A percentile compares a stretch with the other conserved stretches of the same genome.
Evolutionary conservation across 1,140 invertebrate species (phyloP).

Genomic region (Heliconius himera): DNA sequence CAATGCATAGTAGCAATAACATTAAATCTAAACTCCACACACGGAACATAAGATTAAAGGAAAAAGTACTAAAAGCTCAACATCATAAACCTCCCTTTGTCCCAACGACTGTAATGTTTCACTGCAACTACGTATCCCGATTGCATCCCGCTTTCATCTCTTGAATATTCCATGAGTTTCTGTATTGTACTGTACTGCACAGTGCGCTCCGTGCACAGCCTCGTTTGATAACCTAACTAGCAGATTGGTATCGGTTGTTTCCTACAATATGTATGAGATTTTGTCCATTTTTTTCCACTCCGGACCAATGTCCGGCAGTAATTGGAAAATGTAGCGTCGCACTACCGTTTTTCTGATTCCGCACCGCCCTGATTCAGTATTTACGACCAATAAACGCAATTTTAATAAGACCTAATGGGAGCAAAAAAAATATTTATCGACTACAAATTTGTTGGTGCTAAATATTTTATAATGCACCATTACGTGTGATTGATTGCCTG

Average conservation of each 20-base stretch:
- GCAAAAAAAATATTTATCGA: conserved; percentile 26
- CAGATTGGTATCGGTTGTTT: conserved; percentile 66
- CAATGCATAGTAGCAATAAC: neutral
- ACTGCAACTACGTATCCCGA: conserved; percentile 57
- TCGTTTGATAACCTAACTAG: conserved; percentile 57
- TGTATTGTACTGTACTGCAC: conserved; percentile 24
- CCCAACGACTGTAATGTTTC: conserved; percentile 47
- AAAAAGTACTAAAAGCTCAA: conserved; percentile 47
- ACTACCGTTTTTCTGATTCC: conserved; percentile 43
- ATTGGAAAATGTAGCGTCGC: conserved; percentile 61
- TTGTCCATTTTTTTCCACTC: conserved; percentile 61
- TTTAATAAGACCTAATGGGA: conserved; percentile 20
- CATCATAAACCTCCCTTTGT: conserved; percentile 53
- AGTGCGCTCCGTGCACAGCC: conserved; percentile 39
- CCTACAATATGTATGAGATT: conserved; percentile 72
- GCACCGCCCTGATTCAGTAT: conserved; percentile 32
- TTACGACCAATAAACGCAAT: conserved; percentile 47
- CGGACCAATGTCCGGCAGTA: conserved; percentile 54
- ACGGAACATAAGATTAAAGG: neutral
- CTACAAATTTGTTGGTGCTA: conserved; percentile 27
- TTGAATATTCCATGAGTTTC: conserved; percentile 64
- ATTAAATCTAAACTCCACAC: neutral
- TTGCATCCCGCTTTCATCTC: conserved; percentile 65
- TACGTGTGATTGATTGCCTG: conserved; percentile 20
- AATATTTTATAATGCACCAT: conserved; percentile 26